Evolutionary conservation across 2,888 invertebrate species (phyloP).

Genomic region (Eurytoma adleriae): DNA sequence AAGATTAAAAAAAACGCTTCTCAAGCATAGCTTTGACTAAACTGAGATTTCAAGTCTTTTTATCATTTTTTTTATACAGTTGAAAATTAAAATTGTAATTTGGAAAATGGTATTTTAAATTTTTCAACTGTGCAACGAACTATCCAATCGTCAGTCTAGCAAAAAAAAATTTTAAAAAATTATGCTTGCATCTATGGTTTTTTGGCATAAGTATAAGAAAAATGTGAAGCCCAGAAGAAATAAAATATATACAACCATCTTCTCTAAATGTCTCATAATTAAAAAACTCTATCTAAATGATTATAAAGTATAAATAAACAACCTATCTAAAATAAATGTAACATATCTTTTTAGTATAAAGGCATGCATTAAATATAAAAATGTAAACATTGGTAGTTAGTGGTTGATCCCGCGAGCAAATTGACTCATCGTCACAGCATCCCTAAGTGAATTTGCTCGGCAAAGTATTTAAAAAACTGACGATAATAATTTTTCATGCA

Average conservation of each 20-base stretch:
- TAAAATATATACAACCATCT: conserved; percentile 48
- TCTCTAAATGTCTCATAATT: conserved; percentile 32
- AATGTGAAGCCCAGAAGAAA: conserved; percentile 34
- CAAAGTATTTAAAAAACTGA: conserved; percentile 17
- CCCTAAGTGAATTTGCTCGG: conserved; percentile 50
- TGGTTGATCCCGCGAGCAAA: conserved; percentile 46
- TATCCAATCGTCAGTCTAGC: not conserved
- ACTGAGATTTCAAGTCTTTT: conserved; percentile 17
- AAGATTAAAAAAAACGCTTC: conserved; percentile 7
- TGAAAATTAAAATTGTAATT: conserved; percentile 21
- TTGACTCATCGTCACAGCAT: conserved; percentile 44
- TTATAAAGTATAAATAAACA: conserved; percentile 13
- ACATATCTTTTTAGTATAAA: conserved; percentile 41
- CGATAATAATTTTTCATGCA: conserved; percentile 51
- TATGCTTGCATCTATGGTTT: conserved; percentile 36
- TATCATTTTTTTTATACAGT: conserved; percentile 23
- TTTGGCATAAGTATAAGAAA: conserved; percentile 26
- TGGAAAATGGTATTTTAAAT: not conserved
- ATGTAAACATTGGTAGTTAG: conserved; percentile 47
- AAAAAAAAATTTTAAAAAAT: conserved; percentile 46
- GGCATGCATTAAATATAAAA: conserved; percentile 50
- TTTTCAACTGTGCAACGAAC: not conserved
- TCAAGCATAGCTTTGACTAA: not conserved
- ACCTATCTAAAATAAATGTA: conserved; percentile 33
- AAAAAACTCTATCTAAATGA: conserved; percentile 28